Evolutionary conservation across 2,888 invertebrate species (phyloP), one percentile per base, ranked within the genome.

Genomic region (Leucophenga montana): DNA sequence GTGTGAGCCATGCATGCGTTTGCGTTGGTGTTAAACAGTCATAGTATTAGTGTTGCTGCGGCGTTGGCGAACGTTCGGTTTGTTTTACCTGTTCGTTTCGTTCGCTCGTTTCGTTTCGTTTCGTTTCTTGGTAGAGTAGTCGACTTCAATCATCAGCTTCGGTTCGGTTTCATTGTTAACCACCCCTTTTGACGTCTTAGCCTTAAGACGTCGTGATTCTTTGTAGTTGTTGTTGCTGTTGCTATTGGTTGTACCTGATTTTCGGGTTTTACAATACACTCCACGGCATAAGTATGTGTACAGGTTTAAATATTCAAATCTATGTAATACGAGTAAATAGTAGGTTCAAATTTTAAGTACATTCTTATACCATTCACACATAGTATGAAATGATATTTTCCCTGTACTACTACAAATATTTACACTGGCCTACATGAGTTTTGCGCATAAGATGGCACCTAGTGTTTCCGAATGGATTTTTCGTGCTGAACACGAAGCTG

Each of bases 241-340:
- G 67, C 65, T 67, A 57, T 71, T 62, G 48, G 59, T 70, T 68
- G 79, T 85, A 85, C 85, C 85, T 85, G 85, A 85, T 85, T 85
- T 85, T 84, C 85, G 85, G 83, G 85, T 85, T 85, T 84, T 83
- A 80, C 78, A 53, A 39, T 39, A 39, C 39, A 39, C 9, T 39
- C 39, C 3, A 8, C 11, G 8, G 1, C 9, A 11, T 11, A 39
- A 39, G 3, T 39, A 39, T 39, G 8, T 8, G 39, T 39, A 39
- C 39, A 39, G 11, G 9, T 39, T 39, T 8, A 39, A 39, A 39
- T 5, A 33, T 33, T 33, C 8, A n/a, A n/a, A n/a, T n/a, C n/a
- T n/a, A n/a, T n/a, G n/a, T n/a, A n/a, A n/a, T n/a, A n/a, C n/a
- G n/a, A n/a, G n/a, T n/a, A n/a, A n/a, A n/a, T n/a, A n/a, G n/a